Conservation (phyloP, 2,797 vertebrate genomes). For the Poeciliopsis paucimaculata region DNA sequence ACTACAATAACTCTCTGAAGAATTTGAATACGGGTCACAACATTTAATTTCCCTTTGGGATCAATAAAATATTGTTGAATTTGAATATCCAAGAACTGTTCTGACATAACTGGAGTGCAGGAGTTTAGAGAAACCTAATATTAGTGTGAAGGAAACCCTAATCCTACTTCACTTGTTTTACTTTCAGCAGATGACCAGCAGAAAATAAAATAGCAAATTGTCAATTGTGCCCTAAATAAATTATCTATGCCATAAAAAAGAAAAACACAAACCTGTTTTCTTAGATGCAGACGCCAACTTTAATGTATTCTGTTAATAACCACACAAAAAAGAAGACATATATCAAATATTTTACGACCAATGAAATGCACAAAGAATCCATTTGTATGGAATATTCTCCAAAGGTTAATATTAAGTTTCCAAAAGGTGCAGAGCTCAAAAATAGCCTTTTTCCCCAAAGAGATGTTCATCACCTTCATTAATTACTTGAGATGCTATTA, state of each 20-base stretch:
- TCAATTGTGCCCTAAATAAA: neutral
- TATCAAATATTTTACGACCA: neutral
- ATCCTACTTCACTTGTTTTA: neutral
- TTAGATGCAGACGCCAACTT: neutral
- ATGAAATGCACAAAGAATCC: neutral
- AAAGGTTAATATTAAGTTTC: no score
- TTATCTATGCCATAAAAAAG: neutral
- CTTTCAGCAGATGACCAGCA: neutral
- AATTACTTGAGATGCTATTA: neutral
- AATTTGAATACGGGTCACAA: no score
- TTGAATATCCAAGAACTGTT: neutral
- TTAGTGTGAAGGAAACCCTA: neutral
- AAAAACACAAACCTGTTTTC: neutral
- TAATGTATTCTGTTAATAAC: neutral
- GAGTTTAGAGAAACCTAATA: neutral
- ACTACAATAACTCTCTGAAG: no score
- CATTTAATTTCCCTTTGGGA: no score
- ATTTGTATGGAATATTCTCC: no score
- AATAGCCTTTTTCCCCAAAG: no score
- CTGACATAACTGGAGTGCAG: neutral
- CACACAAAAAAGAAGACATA: neutral
- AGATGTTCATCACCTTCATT: no score
- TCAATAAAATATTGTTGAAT: no score
- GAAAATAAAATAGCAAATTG: neutral
- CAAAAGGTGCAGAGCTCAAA: no score